Conservation (phyloP, 2,888 invertebrate genomes). For the Chrysolina haemoptera region DNA sequence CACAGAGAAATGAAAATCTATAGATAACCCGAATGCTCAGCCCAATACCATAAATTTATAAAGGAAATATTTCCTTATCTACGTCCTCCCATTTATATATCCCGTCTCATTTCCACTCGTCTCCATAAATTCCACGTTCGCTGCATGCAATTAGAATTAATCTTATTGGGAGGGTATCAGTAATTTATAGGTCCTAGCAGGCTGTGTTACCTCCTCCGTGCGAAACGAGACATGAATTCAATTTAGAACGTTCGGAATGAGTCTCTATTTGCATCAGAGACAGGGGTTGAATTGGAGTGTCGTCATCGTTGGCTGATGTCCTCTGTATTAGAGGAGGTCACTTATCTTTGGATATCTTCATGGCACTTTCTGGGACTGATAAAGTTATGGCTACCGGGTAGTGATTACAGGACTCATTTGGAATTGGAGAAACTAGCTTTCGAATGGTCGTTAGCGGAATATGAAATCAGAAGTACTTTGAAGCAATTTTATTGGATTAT, state of each 20-base stretch:
- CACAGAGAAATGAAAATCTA: constrained; percentile 34
- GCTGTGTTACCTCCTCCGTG: constrained; percentile 23
- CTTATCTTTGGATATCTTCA: constrained; percentile 36
- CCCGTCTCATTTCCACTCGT: constrained; percentile 50
- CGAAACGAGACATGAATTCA: constrained; percentile 23
- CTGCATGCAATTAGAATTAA: constrained; percentile 55
- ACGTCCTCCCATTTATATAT: constrained; percentile 42
- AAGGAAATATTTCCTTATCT: constrained; percentile 43
- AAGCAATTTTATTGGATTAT: too few species aligned
- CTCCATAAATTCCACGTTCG: constrained; percentile 53
- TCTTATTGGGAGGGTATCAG: constrained; percentile 53
- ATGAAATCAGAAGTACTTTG: not conserved
- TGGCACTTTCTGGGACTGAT: constrained; percentile 31
- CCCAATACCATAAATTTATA: constrained; percentile 45
- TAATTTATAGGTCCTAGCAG: constrained; percentile 51
- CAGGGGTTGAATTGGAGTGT: constrained; percentile 1
- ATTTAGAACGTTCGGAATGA: constrained; percentile 20
- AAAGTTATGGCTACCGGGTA: constrained; percentile 37
- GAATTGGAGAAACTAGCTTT: constrained; percentile 20
- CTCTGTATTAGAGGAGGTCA: constrained; percentile 2
- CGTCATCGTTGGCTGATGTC: constrained; percentile 3
- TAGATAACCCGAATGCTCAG: constrained; percentile 26
- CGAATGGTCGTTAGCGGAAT: constrained; percentile 7
- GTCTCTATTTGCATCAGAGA: not conserved
- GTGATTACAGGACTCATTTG: constrained; percentile 38